Percentiles rank a stretch among this genome's conserved stretches.
phyloP scores from a whole-genome alignment of 2,888 invertebrate species.

The Caenorhabditis japonica region DNA sequence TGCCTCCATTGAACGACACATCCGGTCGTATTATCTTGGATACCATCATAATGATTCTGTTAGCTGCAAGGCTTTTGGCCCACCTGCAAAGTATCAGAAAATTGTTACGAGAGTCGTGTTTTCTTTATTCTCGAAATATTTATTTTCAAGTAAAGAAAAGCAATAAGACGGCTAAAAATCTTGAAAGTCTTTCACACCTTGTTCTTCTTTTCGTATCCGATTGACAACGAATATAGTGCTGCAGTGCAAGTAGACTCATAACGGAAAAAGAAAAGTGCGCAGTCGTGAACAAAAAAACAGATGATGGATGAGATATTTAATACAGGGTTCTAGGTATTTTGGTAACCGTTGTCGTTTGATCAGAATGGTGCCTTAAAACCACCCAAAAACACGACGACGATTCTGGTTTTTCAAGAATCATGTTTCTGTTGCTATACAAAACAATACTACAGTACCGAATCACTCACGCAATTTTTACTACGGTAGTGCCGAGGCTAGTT shows the following conservation, averaged over 20 bases:
- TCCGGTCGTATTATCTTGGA: constrained; percentile 47
- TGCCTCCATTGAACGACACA: constrained; percentile 30
- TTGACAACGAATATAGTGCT: constrained; percentile 27
- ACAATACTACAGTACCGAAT: no score
- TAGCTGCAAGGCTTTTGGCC: constrained; percentile 1
- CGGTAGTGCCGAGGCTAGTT: no score
- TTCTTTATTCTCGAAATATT: no score
- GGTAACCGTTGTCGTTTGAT: not conserved
- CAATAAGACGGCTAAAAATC: not conserved
- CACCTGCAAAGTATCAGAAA: constrained; percentile 30
- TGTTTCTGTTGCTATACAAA: no score
- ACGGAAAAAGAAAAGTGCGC: not conserved
- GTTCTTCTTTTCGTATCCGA: constrained; percentile 18
- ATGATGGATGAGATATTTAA: constrained; percentile 14
- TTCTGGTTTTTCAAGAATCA: not conserved
- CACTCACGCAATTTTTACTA: no score
- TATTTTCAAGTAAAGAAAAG: no score
- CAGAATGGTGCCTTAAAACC: constrained; percentile 4
- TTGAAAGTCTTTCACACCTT: constrained; percentile 20
- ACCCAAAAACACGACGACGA: not conserved
- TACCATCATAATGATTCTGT: constrained; percentile 25
- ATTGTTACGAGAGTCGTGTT: no score
- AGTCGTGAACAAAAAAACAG: not conserved
- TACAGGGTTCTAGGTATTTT: constrained; percentile 6
- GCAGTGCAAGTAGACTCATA: constrained; percentile 30